These are phyloP conservation scores for Vespertilio murinus DNA, from an alignment of 2,797 vertebrate genomes.

Conservation along the genomic window DNA sequence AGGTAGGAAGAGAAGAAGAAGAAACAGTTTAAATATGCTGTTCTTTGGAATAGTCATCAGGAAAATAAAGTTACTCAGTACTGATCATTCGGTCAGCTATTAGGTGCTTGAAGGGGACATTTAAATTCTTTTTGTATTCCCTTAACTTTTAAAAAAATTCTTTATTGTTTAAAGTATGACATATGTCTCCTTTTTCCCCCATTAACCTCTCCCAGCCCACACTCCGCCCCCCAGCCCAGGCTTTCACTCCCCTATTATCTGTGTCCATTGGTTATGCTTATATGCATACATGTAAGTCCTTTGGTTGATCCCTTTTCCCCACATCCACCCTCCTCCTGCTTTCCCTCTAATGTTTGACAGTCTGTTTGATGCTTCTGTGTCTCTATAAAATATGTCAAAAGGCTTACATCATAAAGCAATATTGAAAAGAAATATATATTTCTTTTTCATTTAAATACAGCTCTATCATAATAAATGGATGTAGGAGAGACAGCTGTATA, in stretches of 20 bases:
- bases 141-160: neutral
- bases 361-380: neutral
- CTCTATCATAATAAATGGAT: neutral
- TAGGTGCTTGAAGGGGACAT: neutral
- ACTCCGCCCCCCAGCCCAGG: too few species aligned
- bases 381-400: neutral
- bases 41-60: neutral
- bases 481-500: neutral
- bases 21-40: constrained; percentile 36
- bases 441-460: constrained; percentile 12
- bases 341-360: too few species aligned
- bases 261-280: too few species aligned
- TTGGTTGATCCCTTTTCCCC: too few species aligned
- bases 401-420: neutral
- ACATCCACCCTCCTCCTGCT: too few species aligned
- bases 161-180: too few species aligned
- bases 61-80: neutral
- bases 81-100: constrained; percentile 4
- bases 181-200: too few species aligned
- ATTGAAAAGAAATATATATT: constrained; percentile 4
- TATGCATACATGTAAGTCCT: too few species aligned
- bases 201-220: too few species aligned
- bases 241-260: too few species aligned
- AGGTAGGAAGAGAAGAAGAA: constrained; percentile 46
- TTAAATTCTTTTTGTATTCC: neutral